phyloP scores from a whole-genome alignment of 2,113 vertebrate genomes.

The Himantopus leucocephalus region DNA sequence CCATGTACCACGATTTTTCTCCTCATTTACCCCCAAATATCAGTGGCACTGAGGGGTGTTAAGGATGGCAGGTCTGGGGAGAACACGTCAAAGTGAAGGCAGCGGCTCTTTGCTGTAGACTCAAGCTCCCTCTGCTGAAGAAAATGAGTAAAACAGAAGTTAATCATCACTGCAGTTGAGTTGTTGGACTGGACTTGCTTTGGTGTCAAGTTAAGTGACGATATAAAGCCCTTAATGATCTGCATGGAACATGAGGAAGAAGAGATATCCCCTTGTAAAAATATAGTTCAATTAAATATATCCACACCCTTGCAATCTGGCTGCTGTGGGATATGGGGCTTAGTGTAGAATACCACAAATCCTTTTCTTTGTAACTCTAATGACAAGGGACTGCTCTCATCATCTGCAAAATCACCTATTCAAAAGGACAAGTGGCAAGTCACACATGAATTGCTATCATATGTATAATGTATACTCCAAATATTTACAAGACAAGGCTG shows the following conservation, averaged over 20 bases:
- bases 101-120: background rate
- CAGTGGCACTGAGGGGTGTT: background rate
- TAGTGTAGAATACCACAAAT: background rate
- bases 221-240: background rate
- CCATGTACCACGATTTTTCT: background rate
- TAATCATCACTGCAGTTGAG: background rate
- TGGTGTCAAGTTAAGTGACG: background rate
- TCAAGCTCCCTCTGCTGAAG: conserved; percentile 70
- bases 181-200: background rate
- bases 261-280: background rate
- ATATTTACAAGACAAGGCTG: conserved; percentile 20
- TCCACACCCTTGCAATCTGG: background rate
- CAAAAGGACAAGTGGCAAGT: background rate
- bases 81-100: background rate
- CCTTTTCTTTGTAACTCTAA: background rate
- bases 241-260: background rate
- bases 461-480: background rate
- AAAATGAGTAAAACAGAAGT: conserved; percentile 1
- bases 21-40: background rate
- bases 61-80: background rate
- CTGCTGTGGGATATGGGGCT: background rate
- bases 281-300: background rate
- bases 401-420: background rate
- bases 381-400: background rate
- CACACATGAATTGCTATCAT: background rate